Conservation (phyloP, 2,797 vertebrate genomes). For the Eulemur mongoz region DNA sequence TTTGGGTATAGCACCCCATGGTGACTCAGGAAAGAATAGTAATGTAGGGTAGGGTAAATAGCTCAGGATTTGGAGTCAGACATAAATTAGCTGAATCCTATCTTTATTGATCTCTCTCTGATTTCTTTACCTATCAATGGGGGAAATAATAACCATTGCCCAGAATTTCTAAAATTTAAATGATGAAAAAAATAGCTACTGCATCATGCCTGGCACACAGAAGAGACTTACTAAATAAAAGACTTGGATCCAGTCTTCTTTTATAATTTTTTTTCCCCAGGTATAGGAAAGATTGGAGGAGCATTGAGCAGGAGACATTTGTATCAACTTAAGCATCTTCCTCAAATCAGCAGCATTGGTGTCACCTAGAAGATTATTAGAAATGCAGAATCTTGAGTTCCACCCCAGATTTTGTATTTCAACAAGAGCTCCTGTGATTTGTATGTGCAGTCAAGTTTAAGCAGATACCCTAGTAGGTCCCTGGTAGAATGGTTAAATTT, state of each 20-base stretch:
- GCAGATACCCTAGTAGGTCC: not conserved
- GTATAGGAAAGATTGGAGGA: not conserved
- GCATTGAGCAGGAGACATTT: not conserved
- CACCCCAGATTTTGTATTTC: not conserved
- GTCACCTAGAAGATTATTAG: not conserved
- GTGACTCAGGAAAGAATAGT: not conserved
- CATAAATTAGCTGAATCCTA: not conserved
- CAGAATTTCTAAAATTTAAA: not conserved
- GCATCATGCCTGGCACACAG: not conserved
- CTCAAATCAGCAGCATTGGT: not conserved
- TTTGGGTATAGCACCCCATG: not conserved
- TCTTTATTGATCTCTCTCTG: not conserved
- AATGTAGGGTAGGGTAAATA: not conserved
- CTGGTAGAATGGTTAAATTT: not conserved
- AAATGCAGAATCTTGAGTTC: not conserved
- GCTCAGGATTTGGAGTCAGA: not conserved
- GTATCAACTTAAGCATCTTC: not conserved
- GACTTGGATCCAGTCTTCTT: not conserved
- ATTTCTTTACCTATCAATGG: not conserved
- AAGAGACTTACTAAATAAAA: not conserved
- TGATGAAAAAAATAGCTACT: not conserved
- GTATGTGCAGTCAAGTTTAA: not conserved
- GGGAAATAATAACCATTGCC: not conserved
- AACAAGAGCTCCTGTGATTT: not conserved
- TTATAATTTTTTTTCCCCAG: not conserved